A percentile compares a stretch with the other conserved stretches of the same genome.
These are phyloP conservation scores for Montipora foliosa DNA, from an alignment of 64 coral and sea anemone species.

Conservation along the genomic window DNA sequence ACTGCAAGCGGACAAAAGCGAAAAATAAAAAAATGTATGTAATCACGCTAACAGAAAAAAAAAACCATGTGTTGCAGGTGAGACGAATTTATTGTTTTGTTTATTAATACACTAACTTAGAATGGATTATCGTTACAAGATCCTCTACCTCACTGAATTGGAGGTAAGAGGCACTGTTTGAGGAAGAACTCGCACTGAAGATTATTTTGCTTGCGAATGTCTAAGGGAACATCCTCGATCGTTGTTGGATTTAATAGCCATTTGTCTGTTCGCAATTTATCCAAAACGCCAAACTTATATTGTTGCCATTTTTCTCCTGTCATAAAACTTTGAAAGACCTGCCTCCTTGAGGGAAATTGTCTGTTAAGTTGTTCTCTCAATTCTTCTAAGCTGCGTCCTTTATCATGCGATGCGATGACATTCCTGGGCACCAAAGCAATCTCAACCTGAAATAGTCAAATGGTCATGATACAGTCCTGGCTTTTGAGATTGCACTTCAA, in stretches of 20 bases:
- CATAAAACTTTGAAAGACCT: slow-evolving; percentile 82
- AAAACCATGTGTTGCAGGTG: too few species aligned
- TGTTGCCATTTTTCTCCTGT: slow-evolving; percentile 66
- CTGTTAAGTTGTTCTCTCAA: slow-evolving; percentile 58
- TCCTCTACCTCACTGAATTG: background rate
- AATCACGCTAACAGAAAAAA: too few species aligned
- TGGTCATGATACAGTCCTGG: background rate
- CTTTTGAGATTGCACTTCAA: background rate
- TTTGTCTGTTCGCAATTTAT: slow-evolving; percentile 31
- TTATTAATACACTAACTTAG: too few species aligned
- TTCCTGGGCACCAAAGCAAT: slow-evolving; percentile 66
- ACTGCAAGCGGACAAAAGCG: too few species aligned
- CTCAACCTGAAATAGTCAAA: slow-evolving; percentile 65
- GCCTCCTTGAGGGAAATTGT: slow-evolving; percentile 55
- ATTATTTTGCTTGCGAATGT: slow-evolving; percentile 33
- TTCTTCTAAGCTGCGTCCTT: slow-evolving; percentile 49
- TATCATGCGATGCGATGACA: slow-evolving; percentile 39
- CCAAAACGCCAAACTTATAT: slow-evolving; percentile 67
- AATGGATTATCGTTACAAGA: too few species aligned
- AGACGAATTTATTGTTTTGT: too few species aligned
- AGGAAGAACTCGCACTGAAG: slow-evolving; percentile 30
- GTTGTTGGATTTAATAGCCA: slow-evolving; percentile 22
- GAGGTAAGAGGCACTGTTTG: background rate
- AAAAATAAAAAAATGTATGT: too few species aligned
- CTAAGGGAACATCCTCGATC: slow-evolving; percentile 75